phyloP scores from a whole-genome alignment of 1,140 invertebrate genomes.

The Planococcus citri region DNA sequence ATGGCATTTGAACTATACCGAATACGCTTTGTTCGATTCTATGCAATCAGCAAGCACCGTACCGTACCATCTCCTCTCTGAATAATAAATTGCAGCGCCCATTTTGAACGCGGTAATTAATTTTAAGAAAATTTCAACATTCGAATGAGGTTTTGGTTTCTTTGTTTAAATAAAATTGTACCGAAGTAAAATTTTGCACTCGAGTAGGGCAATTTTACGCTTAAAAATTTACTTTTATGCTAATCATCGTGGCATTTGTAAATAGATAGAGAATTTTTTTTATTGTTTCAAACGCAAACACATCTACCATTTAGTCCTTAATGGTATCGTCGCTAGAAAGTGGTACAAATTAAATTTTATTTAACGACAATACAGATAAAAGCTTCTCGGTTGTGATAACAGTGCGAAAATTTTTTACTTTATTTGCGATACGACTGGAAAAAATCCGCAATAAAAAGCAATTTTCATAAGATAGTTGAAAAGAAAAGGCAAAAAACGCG shows the following conservation, averaged over 20 bases:
- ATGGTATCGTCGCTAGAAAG: background rate
- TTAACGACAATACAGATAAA: slow-evolving; percentile 7
- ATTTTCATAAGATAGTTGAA: slow-evolving; percentile 1
- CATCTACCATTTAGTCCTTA: background rate
- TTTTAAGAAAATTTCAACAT: background rate
- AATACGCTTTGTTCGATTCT: background rate
- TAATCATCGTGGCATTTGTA: background rate
- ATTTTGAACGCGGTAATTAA: background rate
- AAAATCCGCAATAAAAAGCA: background rate
- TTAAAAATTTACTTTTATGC: background rate
- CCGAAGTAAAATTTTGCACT: too few species aligned
- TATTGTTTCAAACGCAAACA: background rate
- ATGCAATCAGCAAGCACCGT: background rate
- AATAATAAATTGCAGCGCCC: background rate
- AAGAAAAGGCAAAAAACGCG: too few species aligned
- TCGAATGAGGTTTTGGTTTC: too few species aligned
- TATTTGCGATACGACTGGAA: background rate
- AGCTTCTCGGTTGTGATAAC: background rate
- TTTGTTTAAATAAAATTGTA: background rate
- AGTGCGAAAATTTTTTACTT: background rate
- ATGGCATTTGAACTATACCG: background rate
- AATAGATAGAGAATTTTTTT: background rate
- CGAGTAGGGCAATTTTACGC: background rate
- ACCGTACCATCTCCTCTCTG: too few species aligned
- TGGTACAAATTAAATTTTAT: background rate